Percentiles rank a stretch among this genome's conserved stretches.
phyloP scores from a whole-genome alignment of 2,888 invertebrate genomes.

The Ochropleura leucogaster region DNA sequence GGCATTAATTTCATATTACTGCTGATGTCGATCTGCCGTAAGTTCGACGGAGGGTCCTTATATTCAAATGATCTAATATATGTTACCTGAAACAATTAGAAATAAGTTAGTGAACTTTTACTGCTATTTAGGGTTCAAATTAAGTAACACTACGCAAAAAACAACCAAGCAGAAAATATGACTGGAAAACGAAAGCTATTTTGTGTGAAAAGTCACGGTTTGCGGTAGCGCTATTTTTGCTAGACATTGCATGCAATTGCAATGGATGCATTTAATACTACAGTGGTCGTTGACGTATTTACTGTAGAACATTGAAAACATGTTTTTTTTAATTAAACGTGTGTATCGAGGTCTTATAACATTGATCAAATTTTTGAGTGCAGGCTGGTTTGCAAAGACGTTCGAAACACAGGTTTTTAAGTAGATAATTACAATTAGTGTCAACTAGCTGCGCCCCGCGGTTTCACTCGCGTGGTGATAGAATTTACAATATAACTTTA shows the following conservation, averaged over 20 bases:
- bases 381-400: too few relatives aligned
- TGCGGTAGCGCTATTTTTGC: not conserved
- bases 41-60: slow-evolving; percentile 63
- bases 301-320: not conserved
- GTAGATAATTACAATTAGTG: too few relatives aligned
- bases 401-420: too few relatives aligned
- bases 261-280: not conserved
- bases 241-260: not conserved
- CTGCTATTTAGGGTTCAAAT: not conserved
- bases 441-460: too few relatives aligned
- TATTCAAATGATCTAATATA: slow-evolving; percentile 68
- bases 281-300: not conserved
- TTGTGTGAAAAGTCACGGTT: not conserved
- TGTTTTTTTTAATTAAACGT: not conserved
- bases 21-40: slow-evolving; percentile 68
- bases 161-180: too few relatives aligned
- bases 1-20: slow-evolving; percentile 54
- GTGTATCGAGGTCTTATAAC: not conserved
- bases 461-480: too few relatives aligned
- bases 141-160: not conserved
- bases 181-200: not conserved
- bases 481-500: too few relatives aligned
- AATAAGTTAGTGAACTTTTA: not conserved
- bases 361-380: too few relatives aligned
- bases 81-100: slow-evolving; percentile 73